Percentiles rank a stretch among this genome's conserved stretches.
phyloP scores from a whole-genome alignment of 2,797 vertebrate species.

The Bradypodion ventrale region DNA sequence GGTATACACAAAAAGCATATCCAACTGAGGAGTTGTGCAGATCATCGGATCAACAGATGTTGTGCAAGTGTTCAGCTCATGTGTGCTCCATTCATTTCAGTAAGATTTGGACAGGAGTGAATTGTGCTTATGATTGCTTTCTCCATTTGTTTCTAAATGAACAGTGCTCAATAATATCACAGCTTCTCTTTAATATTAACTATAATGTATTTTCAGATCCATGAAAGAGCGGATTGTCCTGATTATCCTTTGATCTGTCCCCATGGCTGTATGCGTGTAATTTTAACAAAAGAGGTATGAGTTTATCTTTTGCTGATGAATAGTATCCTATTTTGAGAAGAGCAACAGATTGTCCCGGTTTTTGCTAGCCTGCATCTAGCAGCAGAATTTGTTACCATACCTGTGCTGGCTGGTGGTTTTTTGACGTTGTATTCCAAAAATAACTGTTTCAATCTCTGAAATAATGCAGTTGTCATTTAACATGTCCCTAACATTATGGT shows the following conservation, averaged over 20 bases:
- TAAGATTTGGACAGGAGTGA: neutral
- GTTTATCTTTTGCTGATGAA: slow-evolving; percentile 29
- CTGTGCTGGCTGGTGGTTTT: too few species aligned
- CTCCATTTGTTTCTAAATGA: neutral
- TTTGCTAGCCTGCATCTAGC: too few species aligned
- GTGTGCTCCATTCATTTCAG: neutral
- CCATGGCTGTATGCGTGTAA: slow-evolving; percentile 80
- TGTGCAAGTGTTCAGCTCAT: neutral
- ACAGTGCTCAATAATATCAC: neutral
- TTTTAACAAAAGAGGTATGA: slow-evolving; percentile 83
- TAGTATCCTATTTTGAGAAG: neutral
- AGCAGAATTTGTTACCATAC: too few species aligned
- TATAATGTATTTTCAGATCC: slow-evolving; percentile 75
- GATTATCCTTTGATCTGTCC: slow-evolving; percentile 84
- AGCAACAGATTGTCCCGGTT: neutral
- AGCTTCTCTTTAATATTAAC: neutral
- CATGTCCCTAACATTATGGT: too few species aligned
- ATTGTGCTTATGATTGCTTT: neutral
- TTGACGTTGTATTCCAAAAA: too few species aligned
- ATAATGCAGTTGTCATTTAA: slow-evolving; percentile 17
- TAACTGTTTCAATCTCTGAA: too few species aligned
- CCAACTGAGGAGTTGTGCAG: neutral
- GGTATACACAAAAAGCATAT: neutral
- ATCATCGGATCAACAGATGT: too few species aligned
- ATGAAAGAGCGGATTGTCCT: slow-evolving; percentile 81